Evolutionary conservation across 1,140 invertebrate genomes (phyloP).

Genomic region (Pantala flavescens): DNA sequence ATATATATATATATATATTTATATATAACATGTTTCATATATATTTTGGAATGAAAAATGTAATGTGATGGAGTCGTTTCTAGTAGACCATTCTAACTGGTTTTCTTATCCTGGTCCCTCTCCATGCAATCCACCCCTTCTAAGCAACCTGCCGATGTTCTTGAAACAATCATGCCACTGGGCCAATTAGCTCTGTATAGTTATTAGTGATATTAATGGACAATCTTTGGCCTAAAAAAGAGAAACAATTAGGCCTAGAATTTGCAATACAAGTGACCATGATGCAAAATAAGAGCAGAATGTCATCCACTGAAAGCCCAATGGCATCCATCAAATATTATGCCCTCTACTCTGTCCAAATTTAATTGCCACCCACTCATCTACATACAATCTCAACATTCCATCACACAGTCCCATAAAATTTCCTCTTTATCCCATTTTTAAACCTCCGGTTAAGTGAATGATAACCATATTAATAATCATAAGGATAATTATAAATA

Average conservation of each 20-base stretch:
- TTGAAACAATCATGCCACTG: neutral
- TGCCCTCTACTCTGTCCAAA: neutral
- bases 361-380: neutral
- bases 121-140: conserved; percentile 3
- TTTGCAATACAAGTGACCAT: too few relatives aligned
- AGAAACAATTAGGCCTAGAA: neutral
- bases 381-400: neutral
- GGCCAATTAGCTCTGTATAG: neutral
- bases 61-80: neutral
- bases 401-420: conserved; percentile 4
- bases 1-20: conserved; percentile 9
- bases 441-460: conserved; percentile 9
- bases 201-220: neutral
- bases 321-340: neutral
- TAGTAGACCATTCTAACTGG: conserved; percentile 9
- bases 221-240: neutral
- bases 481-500: conserved; percentile 11
- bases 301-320: neutral
- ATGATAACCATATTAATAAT: conserved; percentile 8
- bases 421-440: conserved; percentile 6
- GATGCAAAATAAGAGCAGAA: too few relatives aligned
- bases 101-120: conserved; percentile 8
- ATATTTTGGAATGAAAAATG: conserved; percentile 10
- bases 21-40: neutral
- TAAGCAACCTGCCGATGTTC: neutral